Evolutionary conservation across 2,888 invertebrate genomes (phyloP), one percentile per base, ranked within the genome.

Genomic region (Eupithecia vulgata): DNA sequence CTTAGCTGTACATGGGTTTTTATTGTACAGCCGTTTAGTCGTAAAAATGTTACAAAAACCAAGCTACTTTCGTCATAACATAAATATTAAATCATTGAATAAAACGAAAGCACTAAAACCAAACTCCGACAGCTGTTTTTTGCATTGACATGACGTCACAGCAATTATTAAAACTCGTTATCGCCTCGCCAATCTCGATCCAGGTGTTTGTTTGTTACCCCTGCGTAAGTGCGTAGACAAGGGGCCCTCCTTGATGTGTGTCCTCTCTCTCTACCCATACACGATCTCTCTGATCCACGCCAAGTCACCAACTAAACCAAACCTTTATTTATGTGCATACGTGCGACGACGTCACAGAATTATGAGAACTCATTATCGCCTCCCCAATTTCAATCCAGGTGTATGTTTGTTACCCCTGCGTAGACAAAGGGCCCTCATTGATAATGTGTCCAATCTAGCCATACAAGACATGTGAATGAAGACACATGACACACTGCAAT

Each of bases 381-480:
- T 71, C 68, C 76, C 70, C 76, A 78, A 78, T 80, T 79, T 77
- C 64, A 75, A 78, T 77, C 81, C 81, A 80, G 80, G 80, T 81
- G 81, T 77, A 71, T 70, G 77, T 75, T 70, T 72, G 74, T 64
- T 71, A 71, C 73, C 76, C 74, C 76, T 52, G 4, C 34, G 68
- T 78, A 74, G 74, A 76, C 76, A 72, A 78, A 75, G 78, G 77
- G 75, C 66, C 70, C 76, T 75, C 74, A 68, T 75, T 71, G 71
- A 68, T 76, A 74, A n/a, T 76, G 66, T 76, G 76, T 74, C 70
- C 72, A 66, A 59, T 69, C 48, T 21, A 48, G 48, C n/a, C 48
- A 48, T 48, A 21, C 48, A n/a, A n/a, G n/a, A n/a, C n/a, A n/a
- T n/a, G n/a, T n/a, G n/a, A n/a, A 48, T 48, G 48, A 48, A 2